Evolutionary conservation across 2,888 invertebrate species (phyloP), one percentile per base, ranked within the genome.

Genomic region (Laothoe populi): DNA sequence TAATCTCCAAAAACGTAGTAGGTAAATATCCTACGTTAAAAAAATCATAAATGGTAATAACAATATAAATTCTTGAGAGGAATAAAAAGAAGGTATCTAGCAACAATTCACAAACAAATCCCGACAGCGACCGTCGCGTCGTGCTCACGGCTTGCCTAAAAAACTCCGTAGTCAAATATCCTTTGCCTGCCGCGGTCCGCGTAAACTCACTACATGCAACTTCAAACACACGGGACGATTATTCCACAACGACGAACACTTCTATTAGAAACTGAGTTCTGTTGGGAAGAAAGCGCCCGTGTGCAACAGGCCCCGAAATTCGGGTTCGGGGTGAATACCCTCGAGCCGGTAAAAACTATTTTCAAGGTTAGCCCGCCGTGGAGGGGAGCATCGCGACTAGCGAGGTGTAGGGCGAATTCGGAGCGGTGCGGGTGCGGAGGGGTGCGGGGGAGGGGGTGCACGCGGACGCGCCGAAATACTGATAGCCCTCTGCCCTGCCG

Each of bases 311-410:
- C 83, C 83, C 79, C 81, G 88, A 90, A 90, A 91, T 92, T 90
- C 81, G 90, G 91, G 88, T 88, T 87, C 85, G 91, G 91, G 92
- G 92, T 92, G 91, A 92, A 92, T 92, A 92, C 92, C 92, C 92
- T 92, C 90, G 72, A 75, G 87, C 83, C 87, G 86, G 91, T 92
- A 92, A 91, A 92, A 92, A 92, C 92, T 91, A 90, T 91, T 91
- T 92, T 92, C 92, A 92, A 92, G 92, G 92, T 92, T 92, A 92
- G 87, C 81, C 79, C 78, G 79, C 75, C 79, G 78, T 84, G 86
- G 90, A 90, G 89, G 91, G 92, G 92, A 90, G 82, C 88, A 84
- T 84, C 81, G 83, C 87, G 84, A 83, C 86, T 81, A 77, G 77
- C 74, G 81, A 83, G 84, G 86, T 81, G 87, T 86, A 87, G 89